Conservation (phyloP, 2,888 invertebrate genomes). For the Ypsolopha sequella region DNA sequence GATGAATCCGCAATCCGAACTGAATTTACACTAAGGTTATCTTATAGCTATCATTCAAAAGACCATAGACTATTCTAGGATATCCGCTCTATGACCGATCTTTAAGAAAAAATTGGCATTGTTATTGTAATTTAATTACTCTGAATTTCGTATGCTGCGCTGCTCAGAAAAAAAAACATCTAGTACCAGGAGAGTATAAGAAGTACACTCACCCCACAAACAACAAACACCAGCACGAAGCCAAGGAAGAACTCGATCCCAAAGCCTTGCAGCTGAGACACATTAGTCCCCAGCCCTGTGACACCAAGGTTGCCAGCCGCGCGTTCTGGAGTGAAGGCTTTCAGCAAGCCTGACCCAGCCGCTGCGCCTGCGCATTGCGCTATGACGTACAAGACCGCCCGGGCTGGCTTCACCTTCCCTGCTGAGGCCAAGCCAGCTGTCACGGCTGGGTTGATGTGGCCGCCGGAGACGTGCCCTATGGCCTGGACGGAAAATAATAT, state of each 20-base stretch:
- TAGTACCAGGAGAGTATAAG: not conserved
- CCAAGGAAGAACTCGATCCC: constrained; percentile 93
- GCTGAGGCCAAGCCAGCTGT: constrained; percentile 84
- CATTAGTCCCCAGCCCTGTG: constrained; percentile 72
- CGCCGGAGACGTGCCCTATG: constrained; percentile 90
- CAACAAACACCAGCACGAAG: constrained; percentile 87
- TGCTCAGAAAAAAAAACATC: not conserved
- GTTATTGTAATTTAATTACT: no score
- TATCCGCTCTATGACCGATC: no score
- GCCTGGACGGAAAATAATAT: constrained; percentile 56
- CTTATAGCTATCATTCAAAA: no score
- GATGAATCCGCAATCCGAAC: not conserved
- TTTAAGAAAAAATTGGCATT: no score
- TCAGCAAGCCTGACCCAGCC: constrained; percentile 81
- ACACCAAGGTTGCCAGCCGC: constrained; percentile 76
- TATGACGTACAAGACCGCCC: constrained; percentile 83
- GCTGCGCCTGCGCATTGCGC: constrained; percentile 88
- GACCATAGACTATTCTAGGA: no score
- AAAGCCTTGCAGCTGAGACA: constrained; percentile 83
- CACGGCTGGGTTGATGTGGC: constrained; percentile 94
- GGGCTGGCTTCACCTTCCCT: constrained; percentile 81
- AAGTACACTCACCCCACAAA: constrained; percentile 80
- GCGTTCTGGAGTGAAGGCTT: constrained; percentile 77
- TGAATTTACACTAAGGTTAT: not conserved
- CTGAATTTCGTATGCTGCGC: no score